Percentiles rank a stretch among this genome's conserved stretches.
phyloP scores from a whole-genome alignment of 2,888 invertebrate genomes.

The Drosophila algonquin region DNA sequence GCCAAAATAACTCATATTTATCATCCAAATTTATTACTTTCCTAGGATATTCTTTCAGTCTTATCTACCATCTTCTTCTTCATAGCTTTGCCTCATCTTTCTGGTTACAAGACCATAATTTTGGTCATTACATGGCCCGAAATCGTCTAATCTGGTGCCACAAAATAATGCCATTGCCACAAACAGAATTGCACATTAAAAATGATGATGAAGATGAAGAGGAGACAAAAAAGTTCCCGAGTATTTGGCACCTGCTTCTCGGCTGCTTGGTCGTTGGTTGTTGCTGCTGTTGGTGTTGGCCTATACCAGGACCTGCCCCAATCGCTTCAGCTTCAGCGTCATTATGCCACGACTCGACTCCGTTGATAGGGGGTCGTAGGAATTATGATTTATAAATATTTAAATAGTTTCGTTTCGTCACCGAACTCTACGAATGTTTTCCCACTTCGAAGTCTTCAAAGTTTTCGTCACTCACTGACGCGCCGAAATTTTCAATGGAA shows the following conservation, averaged over 20 bases:
- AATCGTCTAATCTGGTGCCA: constrained; percentile 26
- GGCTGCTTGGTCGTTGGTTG: too few relatives aligned
- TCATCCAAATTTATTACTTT: too few relatives aligned
- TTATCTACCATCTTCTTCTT: too few relatives aligned
- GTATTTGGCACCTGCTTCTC: constrained; percentile 30
- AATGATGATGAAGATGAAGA: constrained; percentile 45
- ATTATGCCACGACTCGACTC: constrained; percentile 31
- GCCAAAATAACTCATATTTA: too few relatives aligned
- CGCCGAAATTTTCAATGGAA: constrained; percentile 28
- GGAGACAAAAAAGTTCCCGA: neutral
- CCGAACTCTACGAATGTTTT: constrained; percentile 11
- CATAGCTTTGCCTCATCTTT: neutral
- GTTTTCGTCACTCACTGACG: constrained; percentile 22
- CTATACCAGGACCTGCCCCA: constrained; percentile 28
- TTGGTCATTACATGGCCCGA: constrained; percentile 17
- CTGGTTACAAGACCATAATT: constrained; percentile 21
- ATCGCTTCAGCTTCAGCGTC: constrained; percentile 27
- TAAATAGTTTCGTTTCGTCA: constrained; percentile 50
- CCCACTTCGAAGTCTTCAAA: constrained; percentile 17
- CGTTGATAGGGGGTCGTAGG: constrained; percentile 38
- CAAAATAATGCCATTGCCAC: constrained; percentile 30
- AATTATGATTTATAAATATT: constrained; percentile 56
- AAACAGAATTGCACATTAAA: constrained; percentile 66
- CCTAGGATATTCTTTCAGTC: too few relatives aligned
- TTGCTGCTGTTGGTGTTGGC: neutral